Conservation (phyloP, 2,888 invertebrate species). For the Drosophila niveifrons region DNA sequence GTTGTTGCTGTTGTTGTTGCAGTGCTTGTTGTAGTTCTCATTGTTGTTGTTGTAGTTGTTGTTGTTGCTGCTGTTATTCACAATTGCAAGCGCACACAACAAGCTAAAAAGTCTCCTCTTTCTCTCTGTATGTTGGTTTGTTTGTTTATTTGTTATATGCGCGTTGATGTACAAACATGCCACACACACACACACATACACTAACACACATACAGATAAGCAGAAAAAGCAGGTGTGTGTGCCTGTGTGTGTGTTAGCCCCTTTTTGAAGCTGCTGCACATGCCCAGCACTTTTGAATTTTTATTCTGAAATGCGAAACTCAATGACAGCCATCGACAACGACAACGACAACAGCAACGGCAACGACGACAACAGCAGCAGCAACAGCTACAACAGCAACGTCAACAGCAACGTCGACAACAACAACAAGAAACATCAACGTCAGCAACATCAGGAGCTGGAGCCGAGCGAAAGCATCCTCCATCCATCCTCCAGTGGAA, state of each 20-base stretch:
- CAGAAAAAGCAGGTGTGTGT: constrained; percentile 46
- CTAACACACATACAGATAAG: constrained; percentile 17
- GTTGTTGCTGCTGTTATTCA: constrained; percentile 59
- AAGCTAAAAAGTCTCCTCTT: constrained; percentile 63
- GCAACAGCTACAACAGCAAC: constrained; percentile 18
- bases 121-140: constrained; percentile 48
- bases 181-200: constrained; percentile 49
- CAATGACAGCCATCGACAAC: constrained; percentile 71
- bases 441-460: constrained; percentile 17
- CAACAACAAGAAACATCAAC: constrained; percentile 19
- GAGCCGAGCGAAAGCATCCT: constrained; percentile 22
- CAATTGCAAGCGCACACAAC: constrained; percentile 66
- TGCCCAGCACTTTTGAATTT: constrained; percentile 66
- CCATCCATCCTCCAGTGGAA: constrained; percentile 12
- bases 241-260: constrained; percentile 38
- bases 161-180: constrained; percentile 71
- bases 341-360: constrained; percentile 36
- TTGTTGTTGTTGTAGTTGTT: constrained; percentile 33
- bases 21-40: constrained; percentile 6
- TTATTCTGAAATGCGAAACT: constrained; percentile 73
- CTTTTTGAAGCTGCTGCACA: constrained; percentile 46
- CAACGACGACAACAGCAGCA: constrained; percentile 6
- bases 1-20: constrained; percentile 5
- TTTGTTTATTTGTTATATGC: constrained; percentile 67
- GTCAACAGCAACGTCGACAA: constrained; percentile 14